Percentiles rank a stretch among this genome's conserved stretches.
These are phyloP conservation scores for Synanthedon tipuliformis DNA, from an alignment of 2,888 invertebrate species.

Conservation along the genomic window DNA sequence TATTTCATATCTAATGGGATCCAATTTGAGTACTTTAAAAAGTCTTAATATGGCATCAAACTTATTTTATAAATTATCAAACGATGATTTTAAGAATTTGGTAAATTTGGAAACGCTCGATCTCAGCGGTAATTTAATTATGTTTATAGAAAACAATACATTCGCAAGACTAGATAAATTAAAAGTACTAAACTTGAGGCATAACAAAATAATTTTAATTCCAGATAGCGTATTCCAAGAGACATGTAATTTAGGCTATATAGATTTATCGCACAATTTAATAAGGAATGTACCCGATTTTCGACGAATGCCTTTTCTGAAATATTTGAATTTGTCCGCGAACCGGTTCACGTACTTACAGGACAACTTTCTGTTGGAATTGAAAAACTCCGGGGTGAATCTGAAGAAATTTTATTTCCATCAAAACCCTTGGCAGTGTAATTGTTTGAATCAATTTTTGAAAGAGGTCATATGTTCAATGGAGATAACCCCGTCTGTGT, in stretches of 20 bases:
- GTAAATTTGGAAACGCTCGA: constrained; percentile 35
- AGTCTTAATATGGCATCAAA: constrained; percentile 36
- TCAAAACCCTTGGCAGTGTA: constrained; percentile 56
- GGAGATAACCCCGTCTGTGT: constrained; percentile 44
- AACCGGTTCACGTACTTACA: constrained; percentile 45
- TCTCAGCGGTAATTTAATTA: constrained; percentile 35
- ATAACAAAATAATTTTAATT: constrained; percentile 32
- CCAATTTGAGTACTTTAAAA: constrained; percentile 36
- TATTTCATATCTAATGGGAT: constrained; percentile 26
- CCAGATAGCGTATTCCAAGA: constrained; percentile 35
- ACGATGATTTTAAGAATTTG: constrained; percentile 24
- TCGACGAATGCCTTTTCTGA: constrained; percentile 27
- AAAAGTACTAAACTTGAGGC: constrained; percentile 29
- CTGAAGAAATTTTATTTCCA: constrained; percentile 43
- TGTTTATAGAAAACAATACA: constrained; percentile 27
- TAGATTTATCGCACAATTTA: constrained; percentile 41
- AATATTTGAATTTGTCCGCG: constrained; percentile 37
- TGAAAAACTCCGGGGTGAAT: constrained; percentile 35
- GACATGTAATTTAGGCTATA: constrained; percentile 24
- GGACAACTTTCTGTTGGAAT: constrained; percentile 45
- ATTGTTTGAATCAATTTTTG: constrained; percentile 38
- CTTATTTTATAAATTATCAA: too few relatives aligned
- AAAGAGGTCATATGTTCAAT: constrained; percentile 40
- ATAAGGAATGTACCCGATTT: constrained; percentile 39
- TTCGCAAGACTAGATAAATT: constrained; percentile 35